phyloP scores from a whole-genome alignment of 2,888 invertebrate genomes.

The Aporophyla nigra region DNA sequence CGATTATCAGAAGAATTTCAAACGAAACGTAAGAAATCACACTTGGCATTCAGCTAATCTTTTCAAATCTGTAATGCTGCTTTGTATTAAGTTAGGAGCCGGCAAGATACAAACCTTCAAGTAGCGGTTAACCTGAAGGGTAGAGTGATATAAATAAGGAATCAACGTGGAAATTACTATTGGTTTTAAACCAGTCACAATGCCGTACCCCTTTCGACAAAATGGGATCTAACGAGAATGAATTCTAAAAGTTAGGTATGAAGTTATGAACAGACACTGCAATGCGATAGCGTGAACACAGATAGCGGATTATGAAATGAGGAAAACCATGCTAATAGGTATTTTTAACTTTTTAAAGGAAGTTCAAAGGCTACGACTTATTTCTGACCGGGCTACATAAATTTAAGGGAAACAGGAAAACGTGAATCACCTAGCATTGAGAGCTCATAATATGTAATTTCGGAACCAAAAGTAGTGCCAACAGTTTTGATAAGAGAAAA shows the following conservation, averaged over 20 bases:
- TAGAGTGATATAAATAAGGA: neutral
- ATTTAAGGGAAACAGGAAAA: constrained; percentile 6
- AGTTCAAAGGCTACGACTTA: constrained; percentile 3
- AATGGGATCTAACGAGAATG: neutral
- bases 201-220: neutral
- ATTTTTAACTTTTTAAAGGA: neutral
- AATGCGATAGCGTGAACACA: neutral
- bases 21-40: neutral
- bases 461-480: neutral
- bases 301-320: constrained; percentile 12
- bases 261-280: neutral
- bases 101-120: neutral
- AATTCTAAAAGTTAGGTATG: neutral
- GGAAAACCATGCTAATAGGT: neutral
- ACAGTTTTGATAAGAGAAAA: neutral
- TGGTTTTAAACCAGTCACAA: neutral
- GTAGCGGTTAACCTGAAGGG: neutral
- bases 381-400: neutral
- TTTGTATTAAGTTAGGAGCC: neutral
- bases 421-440: neutral
- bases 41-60: too few species aligned
- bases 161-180: neutral
- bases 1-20: neutral
- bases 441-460: constrained; percentile 1
- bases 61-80: neutral